phyloP scores from a whole-genome alignment of 2,113 vertebrate genomes.

The Oryzias melastigma region DNA sequence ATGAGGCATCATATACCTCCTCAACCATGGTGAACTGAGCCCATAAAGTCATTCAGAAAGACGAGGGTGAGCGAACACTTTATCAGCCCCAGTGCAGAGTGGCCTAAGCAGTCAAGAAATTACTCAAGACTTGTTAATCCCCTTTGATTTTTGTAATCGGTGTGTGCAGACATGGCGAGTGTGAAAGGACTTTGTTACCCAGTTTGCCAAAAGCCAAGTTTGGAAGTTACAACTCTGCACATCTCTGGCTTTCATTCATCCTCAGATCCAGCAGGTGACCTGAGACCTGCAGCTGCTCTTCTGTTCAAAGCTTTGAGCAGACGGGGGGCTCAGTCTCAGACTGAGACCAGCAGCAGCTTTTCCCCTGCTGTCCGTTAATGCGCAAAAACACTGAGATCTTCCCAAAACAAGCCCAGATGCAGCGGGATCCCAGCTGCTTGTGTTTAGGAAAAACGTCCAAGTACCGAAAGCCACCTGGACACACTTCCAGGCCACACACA shows the following conservation, averaged over 20 bases:
- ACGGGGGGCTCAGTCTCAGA: slow-evolving; percentile 1
- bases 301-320: slow-evolving; percentile 47
- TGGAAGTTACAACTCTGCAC: background rate
- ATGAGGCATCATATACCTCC: slow-evolving; percentile 28
- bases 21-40: slow-evolving; percentile 26
- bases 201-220: slow-evolving; percentile 5
- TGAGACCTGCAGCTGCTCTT: slow-evolving; percentile 17
- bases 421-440: slow-evolving; percentile 60
- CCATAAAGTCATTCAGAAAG: slow-evolving; percentile 30
- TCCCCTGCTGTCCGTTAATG: slow-evolving; percentile 6
- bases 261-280: slow-evolving; percentile 45
- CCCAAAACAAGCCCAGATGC: slow-evolving; percentile 53
- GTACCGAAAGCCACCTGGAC: slow-evolving; percentile 57
- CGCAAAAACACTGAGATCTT: slow-evolving; percentile 12
- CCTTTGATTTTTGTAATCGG: slow-evolving; percentile 47
- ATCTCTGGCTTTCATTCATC: slow-evolving; percentile 1
- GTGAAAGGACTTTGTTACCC: slow-evolving; percentile 5
- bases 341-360: slow-evolving; percentile 2
- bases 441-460: slow-evolving; percentile 76
- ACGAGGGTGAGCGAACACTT: slow-evolving; percentile 45
- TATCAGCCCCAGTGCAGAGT: slow-evolving; percentile 47
- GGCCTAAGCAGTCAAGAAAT: slow-evolving; percentile 27
- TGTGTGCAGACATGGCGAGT: slow-evolving; percentile 37
- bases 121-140: slow-evolving; percentile 46
- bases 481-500: slow-evolving; percentile 36